Evolutionary conservation across 2,797 vertebrate genomes (phyloP), one percentile per base, ranked within the genome.

Genomic region (Protonibea diacanthus): DNA sequence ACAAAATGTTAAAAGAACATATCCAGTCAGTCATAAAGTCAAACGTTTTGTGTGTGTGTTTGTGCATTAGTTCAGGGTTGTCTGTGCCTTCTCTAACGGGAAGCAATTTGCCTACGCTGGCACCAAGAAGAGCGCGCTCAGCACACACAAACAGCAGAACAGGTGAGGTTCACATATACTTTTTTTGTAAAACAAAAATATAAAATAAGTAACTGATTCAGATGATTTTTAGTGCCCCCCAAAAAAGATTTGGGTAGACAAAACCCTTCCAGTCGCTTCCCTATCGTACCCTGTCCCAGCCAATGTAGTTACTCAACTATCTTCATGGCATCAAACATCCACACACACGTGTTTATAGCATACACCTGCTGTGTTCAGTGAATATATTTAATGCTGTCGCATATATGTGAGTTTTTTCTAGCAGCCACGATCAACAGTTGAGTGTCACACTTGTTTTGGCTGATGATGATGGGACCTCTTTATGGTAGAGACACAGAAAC

Each of bases 91-190:
- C 89, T 38, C 51, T 68, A 7, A 8, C 14, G 47, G 84, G 55
- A 74, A 75, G 70, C 64, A 58, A 4, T 38, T 21, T 78, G 4
- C 77, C 85, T 5, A 25, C 40, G 0, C 51, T 56, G 53, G 74
- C 12, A 4, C 44, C 58, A n/a, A 84, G 72, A 74, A 66, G 77
- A 82, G 15, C 75, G 57, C 67, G 48, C 25, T 33, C 77, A 0
- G 57, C 58, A 21, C 64, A 62, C 53, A 40, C 42, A 38, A 40
- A 56, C 18, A 49, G 65, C 70, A 75, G 40, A 85, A 66, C 75
- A 81, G 88, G 92, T 91, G 45, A 85, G 82, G 20, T 23, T 83
- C 18, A 57, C 6, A 13, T 27, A 49, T 14, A 59, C 18, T 12
- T 59, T 40, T 61, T 25, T 3, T 3, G 7, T 33, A 7, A 33